Evolutionary conservation across 2,797 vertebrate species (phyloP), one percentile per base, ranked within the genome.

Genomic region (Tadarida brasiliensis): DNA sequence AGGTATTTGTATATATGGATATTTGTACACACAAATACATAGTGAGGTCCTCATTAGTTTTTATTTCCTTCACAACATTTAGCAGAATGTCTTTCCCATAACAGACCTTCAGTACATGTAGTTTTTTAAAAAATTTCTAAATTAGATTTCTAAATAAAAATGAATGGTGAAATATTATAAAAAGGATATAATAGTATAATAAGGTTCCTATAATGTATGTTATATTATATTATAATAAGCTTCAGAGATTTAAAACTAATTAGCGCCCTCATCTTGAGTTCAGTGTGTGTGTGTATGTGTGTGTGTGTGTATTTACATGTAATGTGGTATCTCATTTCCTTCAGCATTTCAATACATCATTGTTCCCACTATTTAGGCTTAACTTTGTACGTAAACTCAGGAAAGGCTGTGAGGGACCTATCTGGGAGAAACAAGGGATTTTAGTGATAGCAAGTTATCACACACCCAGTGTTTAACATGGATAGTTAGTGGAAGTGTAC

Each of bases 141-240:
- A 47, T 77, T 92, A 92, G 76, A 96, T 87, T 87, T 87, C 28
- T 90, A 96, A 78, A 61, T 89, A 56, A 86, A 91, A 92, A 84
- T 30, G 16, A 94, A 88, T 51, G 28, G 22, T 59, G 4, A 90
- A 90, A 76, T 71, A 81, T 51, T 84, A 67, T 30, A 56, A 49
- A 76, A 65, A 57, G 5, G 5, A 51, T 83, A 61, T 67, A 68
- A 15, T 65, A 86, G n/a, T 90, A n/a, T 74, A 80, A 57, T 59
- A 88, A 87, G 19, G 9, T 68, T 73, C 85, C 70, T 90, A 57
- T 57, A 54, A 51, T 88, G 19, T 74, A 20, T 51, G 57, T 67
- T 93, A 70, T 47, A 57, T 86, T 28, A 56, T 78, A 20, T 59
- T 84, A 78, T 54, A 61, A 33, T 82, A 93, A 77, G 5, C 10